phyloP scores from a whole-genome alignment of 2,797 vertebrate species.

The Danio albolineatus region DNA sequence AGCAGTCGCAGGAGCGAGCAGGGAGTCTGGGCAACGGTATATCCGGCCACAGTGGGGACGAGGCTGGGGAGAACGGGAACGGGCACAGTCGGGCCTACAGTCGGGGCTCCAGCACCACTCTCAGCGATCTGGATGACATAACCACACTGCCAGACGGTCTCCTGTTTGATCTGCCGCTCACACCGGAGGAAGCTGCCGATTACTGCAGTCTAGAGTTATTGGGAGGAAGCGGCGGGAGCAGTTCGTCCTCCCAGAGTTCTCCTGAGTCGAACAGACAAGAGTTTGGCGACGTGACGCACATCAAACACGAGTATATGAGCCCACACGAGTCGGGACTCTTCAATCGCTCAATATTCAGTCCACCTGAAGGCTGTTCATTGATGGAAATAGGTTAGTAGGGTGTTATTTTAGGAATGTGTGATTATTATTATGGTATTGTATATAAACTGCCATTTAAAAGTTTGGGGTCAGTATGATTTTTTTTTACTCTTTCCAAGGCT shows the following conservation, averaged over 20 bases:
- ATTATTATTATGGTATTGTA: background rate
- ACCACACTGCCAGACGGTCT: conserved; percentile 84
- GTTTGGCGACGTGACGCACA: conserved; percentile 78
- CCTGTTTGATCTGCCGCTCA: conserved; percentile 89
- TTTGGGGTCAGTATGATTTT: background rate
- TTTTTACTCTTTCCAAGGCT: background rate
- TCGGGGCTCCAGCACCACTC: conserved; percentile 81
- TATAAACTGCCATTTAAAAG: background rate
- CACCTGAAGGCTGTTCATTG: conserved; percentile 78
- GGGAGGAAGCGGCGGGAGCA: conserved; percentile 75
- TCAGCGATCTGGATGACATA: conserved; percentile 88
- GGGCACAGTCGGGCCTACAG: conserved; percentile 79
- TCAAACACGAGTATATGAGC: conserved; percentile 89
- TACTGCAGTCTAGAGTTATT: conserved; percentile 87
- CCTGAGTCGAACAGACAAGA: conserved; percentile 86
- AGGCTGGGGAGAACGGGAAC: conserved; percentile 60
- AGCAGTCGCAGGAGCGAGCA: conserved; percentile 83
- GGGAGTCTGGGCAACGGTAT: background rate
- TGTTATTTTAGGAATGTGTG: background rate
- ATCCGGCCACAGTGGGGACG: conserved; percentile 56
- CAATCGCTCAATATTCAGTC: conserved; percentile 72
- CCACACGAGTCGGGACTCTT: conserved; percentile 84
- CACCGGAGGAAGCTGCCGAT: conserved; percentile 80
- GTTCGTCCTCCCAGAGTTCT: conserved; percentile 85
- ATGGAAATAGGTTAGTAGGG: conserved; percentile 83